Percentiles rank a stretch among this genome's conserved stretches.
Evolutionary conservation across 2,113 vertebrate genomes (phyloP).

Genomic region (Vombatus ursinus): DNA sequence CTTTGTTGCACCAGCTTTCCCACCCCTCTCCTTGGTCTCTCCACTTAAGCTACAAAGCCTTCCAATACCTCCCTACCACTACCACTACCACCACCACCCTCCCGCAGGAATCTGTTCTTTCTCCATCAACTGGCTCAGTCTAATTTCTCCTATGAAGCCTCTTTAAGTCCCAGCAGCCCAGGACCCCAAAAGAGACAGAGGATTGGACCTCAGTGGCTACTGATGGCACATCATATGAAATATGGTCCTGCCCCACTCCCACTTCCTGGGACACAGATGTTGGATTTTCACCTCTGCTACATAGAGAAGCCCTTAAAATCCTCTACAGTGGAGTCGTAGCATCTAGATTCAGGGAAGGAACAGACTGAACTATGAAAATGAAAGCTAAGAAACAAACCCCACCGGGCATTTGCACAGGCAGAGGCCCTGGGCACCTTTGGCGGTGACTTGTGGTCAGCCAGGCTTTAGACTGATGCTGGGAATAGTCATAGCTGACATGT

Average conservation of each 20-base stretch:
- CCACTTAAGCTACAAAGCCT: background rate
- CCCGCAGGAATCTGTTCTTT: background rate
- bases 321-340: background rate
- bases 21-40: background rate
- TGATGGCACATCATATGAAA: background rate
- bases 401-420: background rate
- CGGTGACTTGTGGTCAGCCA: background rate
- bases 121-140: background rate
- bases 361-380: background rate
- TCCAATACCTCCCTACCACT: background rate
- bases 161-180: background rate
- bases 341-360: background rate
- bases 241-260: background rate
- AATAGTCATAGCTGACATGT: no score
- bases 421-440: background rate
- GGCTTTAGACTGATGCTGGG: background rate
- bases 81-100: background rate
- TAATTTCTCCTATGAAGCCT: background rate
- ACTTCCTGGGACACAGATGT: background rate
- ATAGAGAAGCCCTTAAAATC: background rate
- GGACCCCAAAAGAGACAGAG: background rate
- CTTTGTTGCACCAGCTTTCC: background rate
- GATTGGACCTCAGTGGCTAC: background rate
- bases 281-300: background rate
- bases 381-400: background rate